Percentiles rank a stretch among this genome's conserved stretches.
Conservation (phyloP, 2,888 invertebrate species). For the Tachina fera region DNA sequence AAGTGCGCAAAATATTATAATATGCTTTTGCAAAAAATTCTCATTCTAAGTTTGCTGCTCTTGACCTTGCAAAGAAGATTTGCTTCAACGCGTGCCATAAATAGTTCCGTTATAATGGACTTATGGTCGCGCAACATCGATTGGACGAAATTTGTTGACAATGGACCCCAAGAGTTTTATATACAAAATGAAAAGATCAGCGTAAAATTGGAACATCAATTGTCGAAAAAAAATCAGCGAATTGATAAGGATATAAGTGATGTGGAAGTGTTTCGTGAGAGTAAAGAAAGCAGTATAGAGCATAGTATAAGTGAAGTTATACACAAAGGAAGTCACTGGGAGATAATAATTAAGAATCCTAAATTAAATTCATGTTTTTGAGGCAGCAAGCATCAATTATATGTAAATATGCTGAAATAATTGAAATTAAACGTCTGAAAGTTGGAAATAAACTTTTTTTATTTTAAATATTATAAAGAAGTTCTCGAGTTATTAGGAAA, state of each 20-base stretch:
- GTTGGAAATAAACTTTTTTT: background rate
- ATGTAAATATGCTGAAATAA: no score
- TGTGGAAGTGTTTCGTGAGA: conserved; percentile 56
- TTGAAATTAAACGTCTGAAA: no score
- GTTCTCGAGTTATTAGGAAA: background rate
- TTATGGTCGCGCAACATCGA: conserved; percentile 54
- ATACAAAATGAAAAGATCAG: conserved; percentile 53
- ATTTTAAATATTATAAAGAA: background rate
- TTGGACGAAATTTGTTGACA: conserved; percentile 38
- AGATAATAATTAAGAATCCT: conserved; percentile 56
- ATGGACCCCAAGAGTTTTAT: conserved; percentile 46
- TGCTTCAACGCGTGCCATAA: conserved; percentile 10
- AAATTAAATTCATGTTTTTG: conserved; percentile 51
- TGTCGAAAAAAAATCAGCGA: background rate
- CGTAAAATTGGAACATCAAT: conserved; percentile 46
- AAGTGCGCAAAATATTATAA: background rate
- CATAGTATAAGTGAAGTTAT: conserved; percentile 52
- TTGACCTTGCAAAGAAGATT: background rate
- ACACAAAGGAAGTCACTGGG: conserved; percentile 47
- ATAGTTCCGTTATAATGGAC: conserved; percentile 52
- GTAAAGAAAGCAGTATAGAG: conserved; percentile 51
- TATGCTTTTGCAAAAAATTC: conserved; percentile 3
- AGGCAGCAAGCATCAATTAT: no score
- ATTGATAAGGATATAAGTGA: conserved; percentile 18
- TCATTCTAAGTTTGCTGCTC: background rate